phyloP scores from a whole-genome alignment of 2,888 invertebrate genomes.

The Drosophila stalkeri region DNA sequence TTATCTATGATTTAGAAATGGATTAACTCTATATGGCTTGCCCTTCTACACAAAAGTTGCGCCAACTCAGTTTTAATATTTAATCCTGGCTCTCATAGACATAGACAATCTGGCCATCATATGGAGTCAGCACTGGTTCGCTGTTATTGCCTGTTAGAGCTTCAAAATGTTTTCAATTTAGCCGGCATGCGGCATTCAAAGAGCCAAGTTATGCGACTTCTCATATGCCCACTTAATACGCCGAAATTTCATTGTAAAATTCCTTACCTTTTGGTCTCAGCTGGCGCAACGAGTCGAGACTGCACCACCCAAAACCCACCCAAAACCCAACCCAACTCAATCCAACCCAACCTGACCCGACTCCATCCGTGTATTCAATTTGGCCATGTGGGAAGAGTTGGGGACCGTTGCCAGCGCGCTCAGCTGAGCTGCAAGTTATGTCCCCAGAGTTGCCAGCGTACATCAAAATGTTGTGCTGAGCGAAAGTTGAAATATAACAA shows the following conservation, averaged over 20 bases:
- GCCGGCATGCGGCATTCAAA: slow-evolving; percentile 22
- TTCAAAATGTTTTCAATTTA: slow-evolving; percentile 40
- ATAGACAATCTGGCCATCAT: background rate
- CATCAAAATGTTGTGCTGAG: slow-evolving; percentile 38
- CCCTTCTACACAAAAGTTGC: too few species aligned
- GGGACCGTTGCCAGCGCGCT: slow-evolving; percentile 1
- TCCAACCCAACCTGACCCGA: background rate
- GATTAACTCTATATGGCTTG: too few species aligned
- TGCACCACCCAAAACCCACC: slow-evolving; percentile 1
- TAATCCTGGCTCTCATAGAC: background rate
- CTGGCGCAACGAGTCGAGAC: background rate
- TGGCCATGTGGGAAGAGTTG: background rate
- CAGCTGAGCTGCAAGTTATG: slow-evolving; percentile 18
- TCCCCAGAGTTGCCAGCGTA: slow-evolving; percentile 35
- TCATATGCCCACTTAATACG: slow-evolving; percentile 22
- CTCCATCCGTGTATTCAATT: slow-evolving; percentile 1
- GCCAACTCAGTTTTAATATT: background rate
- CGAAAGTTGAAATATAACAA: slow-evolving; percentile 35
- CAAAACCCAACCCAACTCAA: too few species aligned
- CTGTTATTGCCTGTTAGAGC: background rate
- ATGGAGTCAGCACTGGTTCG: background rate
- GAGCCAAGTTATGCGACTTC: slow-evolving; percentile 4
- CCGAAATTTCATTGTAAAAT: slow-evolving; percentile 3
- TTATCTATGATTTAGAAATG: too few species aligned
- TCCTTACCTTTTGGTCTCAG: background rate